Percentiles rank a stretch among this genome's conserved stretches.
phyloP scores from a whole-genome alignment of 2,888 invertebrate species.

The Drosophila tripunctata region DNA sequence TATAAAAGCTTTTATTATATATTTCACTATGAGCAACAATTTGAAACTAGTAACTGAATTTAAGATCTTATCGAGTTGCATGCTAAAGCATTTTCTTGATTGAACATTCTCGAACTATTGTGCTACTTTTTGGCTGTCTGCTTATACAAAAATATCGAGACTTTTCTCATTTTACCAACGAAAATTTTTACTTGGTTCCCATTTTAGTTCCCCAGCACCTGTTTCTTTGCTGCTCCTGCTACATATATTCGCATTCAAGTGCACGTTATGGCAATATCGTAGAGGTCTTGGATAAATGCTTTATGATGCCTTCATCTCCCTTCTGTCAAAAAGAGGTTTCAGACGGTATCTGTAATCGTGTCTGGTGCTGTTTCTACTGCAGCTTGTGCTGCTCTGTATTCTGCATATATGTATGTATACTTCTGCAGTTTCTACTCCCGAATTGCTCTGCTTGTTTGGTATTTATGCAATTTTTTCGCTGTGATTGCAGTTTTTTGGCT shows the following conservation, averaged over 20 bases:
- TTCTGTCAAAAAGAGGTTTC: no score
- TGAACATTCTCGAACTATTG: background rate
- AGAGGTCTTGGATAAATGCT: conserved; percentile 31
- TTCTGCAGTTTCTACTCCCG: background rate
- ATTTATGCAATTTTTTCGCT: conserved; percentile 26
- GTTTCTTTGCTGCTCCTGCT: background rate
- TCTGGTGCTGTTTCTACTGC: background rate
- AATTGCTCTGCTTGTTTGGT: conserved; percentile 7
- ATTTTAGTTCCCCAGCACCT: no score
- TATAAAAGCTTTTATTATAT: no score
- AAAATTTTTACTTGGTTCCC: no score
- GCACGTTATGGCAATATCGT: conserved; percentile 4
- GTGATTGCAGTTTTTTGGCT: conserved; percentile 42
- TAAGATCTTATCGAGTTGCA: no score
- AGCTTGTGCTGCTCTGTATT: background rate
- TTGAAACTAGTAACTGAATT: no score
- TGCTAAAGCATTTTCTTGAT: no score
- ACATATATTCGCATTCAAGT: background rate
- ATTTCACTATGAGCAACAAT: no score
- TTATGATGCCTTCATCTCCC: no score
- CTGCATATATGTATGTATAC: background rate
- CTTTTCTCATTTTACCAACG: no score
- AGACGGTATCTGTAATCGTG: background rate
- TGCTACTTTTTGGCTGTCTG: background rate
- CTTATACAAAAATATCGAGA: no score